Base-by-base conservation (phyloP, 2,888 invertebrate species). In the Tinea trinotella region DNA sequence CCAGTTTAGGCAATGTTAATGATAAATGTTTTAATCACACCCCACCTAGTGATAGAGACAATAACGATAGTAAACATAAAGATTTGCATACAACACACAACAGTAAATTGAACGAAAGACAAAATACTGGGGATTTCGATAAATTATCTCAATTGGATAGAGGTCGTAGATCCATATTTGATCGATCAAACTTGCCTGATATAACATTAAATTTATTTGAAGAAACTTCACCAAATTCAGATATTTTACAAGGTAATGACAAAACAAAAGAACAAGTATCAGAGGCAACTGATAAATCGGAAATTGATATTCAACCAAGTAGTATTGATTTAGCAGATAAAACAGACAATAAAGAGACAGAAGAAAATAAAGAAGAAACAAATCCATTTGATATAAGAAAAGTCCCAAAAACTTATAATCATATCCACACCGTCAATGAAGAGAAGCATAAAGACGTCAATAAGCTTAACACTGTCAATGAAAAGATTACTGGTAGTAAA, bases 211-310 rank as follows among this genome's bases (percentile, higher is more conserved):
- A 40, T 40, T 40, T 40, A 40, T 40, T 40, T 40, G 40, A 40
- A 40, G 40, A 40, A n/a, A 40, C 10, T 40, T 13, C 15, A 12
- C 13, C n/a, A 40, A 40, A 40, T 13, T 15, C 12, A 1, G 40
- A 40, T 1, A 15, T 40, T 12, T 40, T 40, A 6, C 13, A 40
- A 40, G 13, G 13, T 40, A 40, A 2, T 15, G 40, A 40, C n/a
- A n/a, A n/a, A 15, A 2, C 6, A 13, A 40, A 40, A 13, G 13
- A 40, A 40, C 13, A 30, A 30, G 7, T 2, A 10, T 61, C 67
- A 59, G 61, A 63, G 58, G 63, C 70, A 58, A 62, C 62, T 18
- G 74, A 74, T 34, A 64, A 66, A 58, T 59, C 58, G 40, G 68
- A 64, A 57, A 56, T 59, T 55, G 64, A 60, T 56, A 57, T 54